These are phyloP conservation scores for Sminthurides bifidus DNA, from an alignment of 1,140 invertebrate genomes.

Conservation along the genomic window DNA sequence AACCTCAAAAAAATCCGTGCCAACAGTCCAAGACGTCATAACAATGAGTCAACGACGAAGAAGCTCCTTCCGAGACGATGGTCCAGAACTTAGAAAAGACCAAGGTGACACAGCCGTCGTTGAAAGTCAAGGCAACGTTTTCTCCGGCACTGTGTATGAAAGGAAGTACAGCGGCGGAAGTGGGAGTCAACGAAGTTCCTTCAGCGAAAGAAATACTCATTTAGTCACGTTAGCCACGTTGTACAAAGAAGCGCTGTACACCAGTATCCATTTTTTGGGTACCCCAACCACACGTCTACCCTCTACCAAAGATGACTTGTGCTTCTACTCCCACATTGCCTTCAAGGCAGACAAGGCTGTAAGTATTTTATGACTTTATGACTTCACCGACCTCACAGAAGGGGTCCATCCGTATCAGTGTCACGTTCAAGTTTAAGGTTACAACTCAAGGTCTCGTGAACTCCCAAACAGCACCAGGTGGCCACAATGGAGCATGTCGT, in stretches of 20 bases:
- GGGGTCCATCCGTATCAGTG: not conserved
- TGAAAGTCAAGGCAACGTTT: too few species aligned
- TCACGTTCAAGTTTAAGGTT: not conserved
- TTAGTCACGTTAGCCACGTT: conserved; percentile 12
- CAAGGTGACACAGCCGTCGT: not conserved
- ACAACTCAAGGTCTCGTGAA: not conserved
- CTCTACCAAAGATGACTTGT: conserved; percentile 14
- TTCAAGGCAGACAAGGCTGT: conserved; percentile 14
- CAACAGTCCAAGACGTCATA: not conserved
- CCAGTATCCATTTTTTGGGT: conserved; percentile 22
- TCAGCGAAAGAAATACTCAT: not conserved
- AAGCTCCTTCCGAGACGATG: not conserved
- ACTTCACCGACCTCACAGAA: not conserved
- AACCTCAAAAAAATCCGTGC: too few species aligned
- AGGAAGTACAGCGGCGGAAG: too few species aligned
- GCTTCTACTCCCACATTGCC: conserved; percentile 16
- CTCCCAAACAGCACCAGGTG: conserved; percentile 15
- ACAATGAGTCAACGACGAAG: not conserved
- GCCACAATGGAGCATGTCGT: conserved; percentile 15
- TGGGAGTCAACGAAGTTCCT: not conserved
- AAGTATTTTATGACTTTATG: conserved; percentile 8
- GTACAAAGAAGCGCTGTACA: conserved; percentile 28
- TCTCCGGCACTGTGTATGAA: too few species aligned
- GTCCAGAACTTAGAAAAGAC: not conserved
- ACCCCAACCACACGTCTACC: conserved; percentile 16